Conservation (phyloP, 2,113 vertebrate genomes). For the Podocnemis expansa region DNA sequence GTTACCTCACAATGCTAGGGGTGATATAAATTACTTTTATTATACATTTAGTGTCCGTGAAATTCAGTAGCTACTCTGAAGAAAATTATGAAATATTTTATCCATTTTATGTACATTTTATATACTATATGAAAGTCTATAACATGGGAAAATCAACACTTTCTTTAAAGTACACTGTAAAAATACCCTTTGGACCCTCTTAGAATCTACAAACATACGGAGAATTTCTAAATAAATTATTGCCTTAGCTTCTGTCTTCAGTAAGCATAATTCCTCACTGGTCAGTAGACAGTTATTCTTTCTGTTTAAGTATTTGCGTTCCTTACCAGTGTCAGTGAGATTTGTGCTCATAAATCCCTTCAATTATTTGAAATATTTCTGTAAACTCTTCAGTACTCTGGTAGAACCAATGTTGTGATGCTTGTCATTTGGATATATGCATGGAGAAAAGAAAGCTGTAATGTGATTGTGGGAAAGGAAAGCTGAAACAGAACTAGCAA, state of each 20-base stretch:
- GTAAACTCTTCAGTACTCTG: background rate
- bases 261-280: background rate
- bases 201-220: background rate
- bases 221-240: background rate
- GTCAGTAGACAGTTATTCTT: background rate
- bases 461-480: constrained; percentile 27
- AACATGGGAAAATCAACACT: background rate
- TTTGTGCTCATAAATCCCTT: background rate
- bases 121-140: background rate
- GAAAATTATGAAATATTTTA: background rate
- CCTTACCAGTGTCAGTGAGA: background rate
- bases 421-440: background rate
- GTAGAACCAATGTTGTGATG: constrained; percentile 1
- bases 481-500: constrained; percentile 10
- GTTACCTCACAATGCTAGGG: background rate
- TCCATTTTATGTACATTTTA: background rate
- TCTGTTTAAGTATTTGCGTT: background rate
- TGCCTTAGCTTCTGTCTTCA: background rate
- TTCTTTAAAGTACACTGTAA: background rate
- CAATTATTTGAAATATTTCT: background rate
- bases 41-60: background rate
- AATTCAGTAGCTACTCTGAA: background rate
- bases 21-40: background rate
- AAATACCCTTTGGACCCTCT: background rate
- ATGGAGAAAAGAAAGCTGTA: background rate